Percentiles rank a stretch among this genome's conserved stretches.
Conservation (phyloP, 2,113 vertebrate species). For the Callithrix jacchus region DNA sequence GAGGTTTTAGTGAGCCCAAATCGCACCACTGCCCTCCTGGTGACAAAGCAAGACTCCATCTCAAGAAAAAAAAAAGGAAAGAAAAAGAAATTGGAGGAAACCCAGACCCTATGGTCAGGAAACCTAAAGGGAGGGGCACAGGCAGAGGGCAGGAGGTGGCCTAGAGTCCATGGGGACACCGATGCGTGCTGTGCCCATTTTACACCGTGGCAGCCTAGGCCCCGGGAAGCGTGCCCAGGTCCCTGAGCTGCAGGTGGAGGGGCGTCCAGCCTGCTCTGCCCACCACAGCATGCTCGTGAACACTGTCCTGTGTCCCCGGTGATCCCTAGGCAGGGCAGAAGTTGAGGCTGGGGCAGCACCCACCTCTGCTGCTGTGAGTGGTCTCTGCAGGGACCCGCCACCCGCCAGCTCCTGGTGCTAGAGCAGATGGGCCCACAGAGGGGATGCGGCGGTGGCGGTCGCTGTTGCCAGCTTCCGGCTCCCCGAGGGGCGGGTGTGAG, state of each 20-base stretch:
- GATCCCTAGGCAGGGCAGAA: background rate
- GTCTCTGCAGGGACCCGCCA: background rate
- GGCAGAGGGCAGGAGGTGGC: too few species aligned
- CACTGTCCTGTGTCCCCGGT: background rate
- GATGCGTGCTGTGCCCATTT: fast-evolving
- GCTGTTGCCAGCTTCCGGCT: constrained; percentile 45
- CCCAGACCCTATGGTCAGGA: background rate
- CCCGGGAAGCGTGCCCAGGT: background rate
- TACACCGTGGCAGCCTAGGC: fast-evolving
- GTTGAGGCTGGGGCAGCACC: background rate
- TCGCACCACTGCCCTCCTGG: too few species aligned
- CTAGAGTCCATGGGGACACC: background rate
- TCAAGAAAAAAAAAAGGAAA: too few species aligned
- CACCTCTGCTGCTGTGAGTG: fast-evolving
- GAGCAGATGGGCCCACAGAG: constrained; percentile 66
- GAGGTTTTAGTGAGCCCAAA: too few species aligned
- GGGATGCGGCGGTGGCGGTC: constrained; percentile 34
- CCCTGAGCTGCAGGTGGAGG: background rate
- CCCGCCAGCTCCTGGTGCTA: background rate
- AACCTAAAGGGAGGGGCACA: fast-evolving
- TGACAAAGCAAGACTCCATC: too few species aligned
- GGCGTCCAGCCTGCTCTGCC: background rate
- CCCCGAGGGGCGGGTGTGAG: constrained; percentile 47
- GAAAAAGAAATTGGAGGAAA: background rate
- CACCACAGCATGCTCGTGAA: fast-evolving